phyloP scores from a whole-genome alignment of 1,140 invertebrate genomes.

The Chrysoperla carnea region DNA sequence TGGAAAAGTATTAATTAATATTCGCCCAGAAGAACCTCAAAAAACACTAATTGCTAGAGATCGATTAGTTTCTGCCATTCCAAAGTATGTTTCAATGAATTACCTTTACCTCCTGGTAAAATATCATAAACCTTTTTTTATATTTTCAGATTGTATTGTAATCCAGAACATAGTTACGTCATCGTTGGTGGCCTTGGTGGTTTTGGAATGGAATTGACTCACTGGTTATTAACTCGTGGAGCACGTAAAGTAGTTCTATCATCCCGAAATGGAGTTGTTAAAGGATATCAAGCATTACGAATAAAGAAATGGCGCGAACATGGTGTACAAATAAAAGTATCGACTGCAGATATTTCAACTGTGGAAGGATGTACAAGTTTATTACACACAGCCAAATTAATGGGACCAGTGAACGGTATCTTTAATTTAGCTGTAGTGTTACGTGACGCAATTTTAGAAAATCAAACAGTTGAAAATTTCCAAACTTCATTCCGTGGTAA shows the following conservation, averaged over 20 bases:
- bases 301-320: conserved; percentile 36
- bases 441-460: conserved; percentile 28
- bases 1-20: conserved; percentile 63
- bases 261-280: conserved; percentile 56
- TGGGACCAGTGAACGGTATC: conserved; percentile 53
- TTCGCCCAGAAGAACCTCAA: conserved; percentile 32
- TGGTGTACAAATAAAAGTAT: conserved; percentile 29
- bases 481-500: conserved; percentile 27
- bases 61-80: conserved; percentile 25
- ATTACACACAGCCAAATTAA: conserved; percentile 30
- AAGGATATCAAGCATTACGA: conserved; percentile 58
- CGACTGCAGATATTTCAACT: conserved; percentile 26
- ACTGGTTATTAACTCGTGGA: conserved; percentile 71
- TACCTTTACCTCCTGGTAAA: conserved; percentile 15
- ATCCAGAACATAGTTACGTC: conserved; percentile 22
- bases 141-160: conserved; percentile 9
- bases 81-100: conserved; percentile 15
- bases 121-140: conserved; percentile 23
- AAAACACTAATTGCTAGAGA: conserved; percentile 14
- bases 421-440: conserved; percentile 60
- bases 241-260: conserved; percentile 61
- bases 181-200: conserved; percentile 67
- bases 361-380: conserved; percentile 30
- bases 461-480: conserved; percentile 31
- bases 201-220: conserved; percentile 77